These are phyloP conservation scores for Lanistes nyassanus DNA, from an alignment of 1,140 invertebrate genomes.

Conservation along the genomic window DNA sequence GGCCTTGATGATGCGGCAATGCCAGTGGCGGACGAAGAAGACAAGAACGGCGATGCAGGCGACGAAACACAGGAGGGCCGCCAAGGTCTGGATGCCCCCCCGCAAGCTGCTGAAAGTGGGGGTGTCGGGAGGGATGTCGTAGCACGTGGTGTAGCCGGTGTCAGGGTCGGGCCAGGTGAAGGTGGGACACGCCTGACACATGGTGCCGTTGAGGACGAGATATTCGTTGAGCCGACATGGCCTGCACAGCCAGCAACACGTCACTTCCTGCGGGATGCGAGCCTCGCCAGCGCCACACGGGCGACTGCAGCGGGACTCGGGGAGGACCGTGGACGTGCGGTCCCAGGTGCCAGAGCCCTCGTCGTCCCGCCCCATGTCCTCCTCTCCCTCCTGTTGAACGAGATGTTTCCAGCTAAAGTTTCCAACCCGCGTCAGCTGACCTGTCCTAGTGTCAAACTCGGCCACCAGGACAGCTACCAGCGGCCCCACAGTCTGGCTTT, in stretches of 20 bases:
- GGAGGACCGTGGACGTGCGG: background rate
- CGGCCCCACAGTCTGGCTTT: no score
- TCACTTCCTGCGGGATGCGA: conserved; percentile 17
- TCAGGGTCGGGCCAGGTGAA: conserved; percentile 59
- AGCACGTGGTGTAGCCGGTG: conserved; percentile 70
- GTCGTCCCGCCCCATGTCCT: no score
- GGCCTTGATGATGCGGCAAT: conserved; percentile 88
- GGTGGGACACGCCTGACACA: conserved; percentile 30
- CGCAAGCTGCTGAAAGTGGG: conserved; percentile 42
- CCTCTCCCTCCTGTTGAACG: no score
- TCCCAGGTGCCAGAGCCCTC: no score
- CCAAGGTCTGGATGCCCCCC: conserved; percentile 66
- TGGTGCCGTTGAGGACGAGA: conserved; percentile 33
- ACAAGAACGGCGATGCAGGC: conserved; percentile 60
- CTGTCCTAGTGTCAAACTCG: background rate
- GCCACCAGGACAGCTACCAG: background rate
- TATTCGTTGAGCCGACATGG: conserved; percentile 36
- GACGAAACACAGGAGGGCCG: conserved; percentile 68
- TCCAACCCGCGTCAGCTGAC: background rate
- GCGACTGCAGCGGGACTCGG: conserved; percentile 39
- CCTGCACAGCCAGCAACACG: conserved; percentile 38
- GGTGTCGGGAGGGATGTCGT: conserved; percentile 46
- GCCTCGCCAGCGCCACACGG: conserved; percentile 30
- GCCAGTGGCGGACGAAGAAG: conserved; percentile 79
- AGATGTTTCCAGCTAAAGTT: conserved; percentile 11